Percentiles rank a stretch among this genome's conserved stretches.
phyloP scores from a whole-genome alignment of 2,113 vertebrate species.

The Ophthalmolycus amberensis region DNA sequence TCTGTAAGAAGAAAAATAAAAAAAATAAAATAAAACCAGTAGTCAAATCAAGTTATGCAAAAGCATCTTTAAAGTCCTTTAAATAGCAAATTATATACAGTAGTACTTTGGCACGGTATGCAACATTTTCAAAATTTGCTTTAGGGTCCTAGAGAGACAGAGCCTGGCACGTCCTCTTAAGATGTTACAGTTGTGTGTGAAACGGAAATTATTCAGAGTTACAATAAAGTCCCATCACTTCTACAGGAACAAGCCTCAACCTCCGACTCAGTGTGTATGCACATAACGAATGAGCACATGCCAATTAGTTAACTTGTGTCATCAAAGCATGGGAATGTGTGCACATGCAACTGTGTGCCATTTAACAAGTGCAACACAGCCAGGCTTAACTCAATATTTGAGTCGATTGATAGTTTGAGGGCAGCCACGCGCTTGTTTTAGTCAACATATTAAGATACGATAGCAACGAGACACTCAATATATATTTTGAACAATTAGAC shows the following conservation, averaged over 20 bases:
- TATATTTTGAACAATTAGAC: background rate
- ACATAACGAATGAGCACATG: background rate
- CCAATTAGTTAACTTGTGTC: background rate
- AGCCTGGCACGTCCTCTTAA: background rate
- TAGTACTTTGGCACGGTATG: background rate
- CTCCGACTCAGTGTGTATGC: background rate
- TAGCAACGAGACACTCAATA: background rate
- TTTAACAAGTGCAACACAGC: background rate
- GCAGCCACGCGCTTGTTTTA: background rate
- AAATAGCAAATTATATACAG: background rate
- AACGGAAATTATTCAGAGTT: background rate
- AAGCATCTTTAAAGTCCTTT: background rate
- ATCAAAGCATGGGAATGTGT: background rate
- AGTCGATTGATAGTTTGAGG: background rate
- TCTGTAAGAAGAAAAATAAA: slow-evolving; percentile 77
- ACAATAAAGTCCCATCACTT: background rate
- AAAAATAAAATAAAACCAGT: too few relatives aligned
- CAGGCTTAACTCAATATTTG: background rate
- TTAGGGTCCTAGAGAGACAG: background rate
- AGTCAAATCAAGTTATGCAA: background rate
- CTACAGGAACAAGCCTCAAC: background rate
- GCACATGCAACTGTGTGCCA: background rate
- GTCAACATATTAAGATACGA: background rate
- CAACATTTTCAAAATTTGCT: background rate
- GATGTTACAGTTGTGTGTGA: background rate